Conservation (phyloP, 2,113 vertebrate genomes). For the Python bivittatus region DNA sequence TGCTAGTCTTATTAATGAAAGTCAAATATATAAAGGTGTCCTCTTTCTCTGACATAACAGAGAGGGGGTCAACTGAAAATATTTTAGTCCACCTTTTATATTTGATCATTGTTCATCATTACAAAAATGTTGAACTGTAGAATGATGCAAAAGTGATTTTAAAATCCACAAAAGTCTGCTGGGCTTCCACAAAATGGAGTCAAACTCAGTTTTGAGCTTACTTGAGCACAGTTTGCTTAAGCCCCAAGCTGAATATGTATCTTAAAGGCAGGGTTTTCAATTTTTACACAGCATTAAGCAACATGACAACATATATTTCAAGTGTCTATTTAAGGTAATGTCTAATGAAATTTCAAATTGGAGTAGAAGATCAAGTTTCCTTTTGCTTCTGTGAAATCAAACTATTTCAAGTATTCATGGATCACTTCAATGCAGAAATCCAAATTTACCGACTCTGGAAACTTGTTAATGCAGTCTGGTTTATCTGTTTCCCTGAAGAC, state of each 20-base stretch:
- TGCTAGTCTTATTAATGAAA: background rate
- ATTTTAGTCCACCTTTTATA: background rate
- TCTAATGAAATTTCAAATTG: background rate
- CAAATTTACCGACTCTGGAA: background rate
- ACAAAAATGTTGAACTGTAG: background rate
- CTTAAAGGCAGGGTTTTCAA: background rate
- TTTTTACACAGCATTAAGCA: background rate
- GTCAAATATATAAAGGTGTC: background rate
- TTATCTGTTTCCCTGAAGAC: conserved; percentile 10
- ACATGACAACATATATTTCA: background rate
- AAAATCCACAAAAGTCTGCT: background rate
- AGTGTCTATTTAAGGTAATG: background rate
- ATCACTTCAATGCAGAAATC: background rate
- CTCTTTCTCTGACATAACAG: background rate
- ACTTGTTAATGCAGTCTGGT: background rate
- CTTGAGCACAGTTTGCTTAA: background rate
- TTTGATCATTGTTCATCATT: background rate
- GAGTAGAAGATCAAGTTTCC: background rate
- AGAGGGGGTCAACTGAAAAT: background rate
- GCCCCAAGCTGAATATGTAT: background rate
- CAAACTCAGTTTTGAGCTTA: background rate
- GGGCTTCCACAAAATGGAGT: background rate
- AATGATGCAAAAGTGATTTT: background rate
- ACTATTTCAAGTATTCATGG: background rate
- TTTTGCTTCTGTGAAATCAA: background rate